Conservation (phyloP, 2,797 vertebrate genomes). For the Rhabdophis nuchalis region DNA sequence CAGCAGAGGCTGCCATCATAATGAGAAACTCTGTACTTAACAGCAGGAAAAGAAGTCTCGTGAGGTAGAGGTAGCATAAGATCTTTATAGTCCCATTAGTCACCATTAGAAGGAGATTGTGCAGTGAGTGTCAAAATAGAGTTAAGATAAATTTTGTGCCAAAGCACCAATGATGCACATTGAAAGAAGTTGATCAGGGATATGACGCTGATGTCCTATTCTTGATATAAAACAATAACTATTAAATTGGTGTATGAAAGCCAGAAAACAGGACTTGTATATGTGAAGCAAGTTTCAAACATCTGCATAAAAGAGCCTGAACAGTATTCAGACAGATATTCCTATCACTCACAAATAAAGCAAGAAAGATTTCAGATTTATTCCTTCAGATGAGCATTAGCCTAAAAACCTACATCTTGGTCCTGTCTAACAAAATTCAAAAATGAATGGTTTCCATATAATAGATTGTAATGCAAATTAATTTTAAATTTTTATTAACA, state of each 20-base stretch:
- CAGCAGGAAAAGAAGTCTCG: constrained; percentile 6
- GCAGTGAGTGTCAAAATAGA: constrained; percentile 20
- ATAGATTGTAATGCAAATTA: not conserved
- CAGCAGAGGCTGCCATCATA: not conserved
- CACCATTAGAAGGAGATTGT: constrained; percentile 27
- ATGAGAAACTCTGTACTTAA: constrained; percentile 30
- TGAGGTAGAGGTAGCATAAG: constrained; percentile 25
- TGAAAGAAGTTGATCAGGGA: not conserved
- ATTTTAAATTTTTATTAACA: not conserved
- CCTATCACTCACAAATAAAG: not conserved
- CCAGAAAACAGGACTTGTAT: not conserved
- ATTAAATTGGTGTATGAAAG: not conserved
- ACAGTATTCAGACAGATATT: not conserved
- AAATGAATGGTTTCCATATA: not conserved
- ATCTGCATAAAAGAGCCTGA: not conserved
- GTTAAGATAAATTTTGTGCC: constrained; percentile 20
- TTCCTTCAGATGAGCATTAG: not conserved
- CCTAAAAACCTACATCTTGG: not conserved
- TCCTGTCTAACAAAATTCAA: not conserved
- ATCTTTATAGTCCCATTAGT: constrained; percentile 22
- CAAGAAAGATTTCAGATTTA: not conserved
- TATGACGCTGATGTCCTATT: not conserved
- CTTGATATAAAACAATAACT: not conserved
- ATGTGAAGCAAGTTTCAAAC: not conserved
- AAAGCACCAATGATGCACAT: constrained; percentile 4